A percentile compares a stretch with the other conserved stretches of the same genome.
Evolutionary conservation across 2,113 vertebrate species (phyloP).

Genomic region (Xiphophorus couchianus): DNA sequence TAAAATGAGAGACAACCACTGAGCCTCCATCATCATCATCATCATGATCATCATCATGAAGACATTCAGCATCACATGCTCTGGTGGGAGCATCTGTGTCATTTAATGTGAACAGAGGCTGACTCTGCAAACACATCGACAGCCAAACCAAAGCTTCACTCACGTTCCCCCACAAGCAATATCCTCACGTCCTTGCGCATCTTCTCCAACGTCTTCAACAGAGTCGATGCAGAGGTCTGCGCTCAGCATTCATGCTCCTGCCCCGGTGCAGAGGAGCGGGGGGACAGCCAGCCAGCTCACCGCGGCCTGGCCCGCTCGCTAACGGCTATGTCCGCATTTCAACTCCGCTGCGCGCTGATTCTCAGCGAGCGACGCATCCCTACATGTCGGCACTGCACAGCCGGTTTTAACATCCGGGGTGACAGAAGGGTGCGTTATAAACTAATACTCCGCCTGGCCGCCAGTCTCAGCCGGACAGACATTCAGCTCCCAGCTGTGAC

Average conservation of each 20-base stretch:
- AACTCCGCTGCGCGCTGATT: constrained; percentile 12
- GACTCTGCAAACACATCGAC: background rate
- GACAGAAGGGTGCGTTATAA: background rate
- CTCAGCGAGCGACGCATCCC: background rate
- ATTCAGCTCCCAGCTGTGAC: background rate
- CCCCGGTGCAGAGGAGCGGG: constrained; percentile 30
- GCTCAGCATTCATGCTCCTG: constrained; percentile 61
- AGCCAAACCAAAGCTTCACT: constrained; percentile 60
- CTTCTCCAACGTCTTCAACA: constrained; percentile 50
- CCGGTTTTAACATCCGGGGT: background rate
- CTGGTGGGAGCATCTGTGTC: constrained; percentile 19
- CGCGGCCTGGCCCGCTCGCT: constrained; percentile 52
- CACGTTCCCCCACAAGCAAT: constrained; percentile 93
- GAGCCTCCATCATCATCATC: no score
- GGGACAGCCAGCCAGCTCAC: constrained; percentile 34
- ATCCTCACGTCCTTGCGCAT: constrained; percentile 98
- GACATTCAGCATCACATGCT: background rate
- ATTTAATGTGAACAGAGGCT: background rate
- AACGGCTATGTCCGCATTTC: constrained; percentile 55
- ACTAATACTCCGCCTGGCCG: background rate
- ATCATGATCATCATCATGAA: background rate
- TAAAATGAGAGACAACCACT: no score
- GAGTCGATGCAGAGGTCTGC: constrained; percentile 3
- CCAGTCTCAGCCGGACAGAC: no score
- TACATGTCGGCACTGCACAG: constrained; percentile 1